Base-by-base conservation (phyloP, 2,797 vertebrate species). In the Macrochelys suwanniensis region DNA sequence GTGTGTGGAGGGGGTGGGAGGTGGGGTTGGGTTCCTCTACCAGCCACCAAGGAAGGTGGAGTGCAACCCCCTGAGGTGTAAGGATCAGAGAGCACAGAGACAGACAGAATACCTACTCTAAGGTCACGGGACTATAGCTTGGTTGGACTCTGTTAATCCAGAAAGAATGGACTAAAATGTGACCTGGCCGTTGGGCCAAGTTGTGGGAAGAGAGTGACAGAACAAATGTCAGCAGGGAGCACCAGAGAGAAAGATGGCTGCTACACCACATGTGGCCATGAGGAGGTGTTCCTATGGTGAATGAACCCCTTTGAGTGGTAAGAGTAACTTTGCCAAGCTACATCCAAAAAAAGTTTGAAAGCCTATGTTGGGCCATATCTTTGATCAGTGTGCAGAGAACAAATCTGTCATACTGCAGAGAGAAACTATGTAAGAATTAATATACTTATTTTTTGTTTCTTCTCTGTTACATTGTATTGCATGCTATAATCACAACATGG, bases 311-410 rank as follows among this genome's bases (percentile, higher is more conserved):
- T 17, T 19, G 82, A 89, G 31, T 65, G 91, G n/a, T 90, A 96
- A 93, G 78, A 85, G 3, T 56, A 82, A 54, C 19, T 45, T 50
- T 79, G 26, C 13, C 80, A 85, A 80, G 90, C 21, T 92, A 82
- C 31, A 17, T 84, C 91, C 37, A 90, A 87, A 11, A 15, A 92
- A 61, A 65, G n/a, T 42, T 80, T 74, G 7, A 25, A 84, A 89
- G 89, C 81, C 47, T 21, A 21, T 82, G 42, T 84, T n/a, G 80
- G 47, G 80, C 31, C 68, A 89, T 31, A 15, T 4, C 85, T 90
- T 94, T 87, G 68, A 96, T 87, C 65, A 57, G n/a, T 54, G 47
- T 81, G 59, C 13, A 93, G 23, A 33, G 94, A 83, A 83, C 0
- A 33, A 11, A 42, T 85, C 49, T 49, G 15, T 31, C 76, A 88